Conservation (phyloP, 1,140 invertebrate genomes). For the Achatina immaculata region DNA sequence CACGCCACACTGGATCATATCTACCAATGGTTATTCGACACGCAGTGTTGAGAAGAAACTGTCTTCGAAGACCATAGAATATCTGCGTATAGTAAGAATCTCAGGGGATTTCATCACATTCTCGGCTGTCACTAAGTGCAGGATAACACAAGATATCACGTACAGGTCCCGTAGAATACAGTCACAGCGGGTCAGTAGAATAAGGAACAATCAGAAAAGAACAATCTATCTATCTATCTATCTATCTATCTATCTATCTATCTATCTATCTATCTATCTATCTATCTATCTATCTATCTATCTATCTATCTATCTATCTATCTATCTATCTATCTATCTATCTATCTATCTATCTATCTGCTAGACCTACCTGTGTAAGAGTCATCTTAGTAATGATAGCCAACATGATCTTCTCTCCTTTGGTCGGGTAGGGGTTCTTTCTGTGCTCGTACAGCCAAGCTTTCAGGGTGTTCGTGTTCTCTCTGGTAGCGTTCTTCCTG, state of each 20-base stretch:
- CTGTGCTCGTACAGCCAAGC: slow-evolving; percentile 98
- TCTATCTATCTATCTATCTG: background rate
- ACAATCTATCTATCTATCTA: background rate
- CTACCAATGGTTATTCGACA: no score
- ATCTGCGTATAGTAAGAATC: no score
- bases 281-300: background rate
- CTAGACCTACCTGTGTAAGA: slow-evolving; percentile 80
- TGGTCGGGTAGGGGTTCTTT: slow-evolving; percentile 99
- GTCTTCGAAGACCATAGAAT: no score
- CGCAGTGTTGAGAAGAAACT: no score
- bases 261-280: background rate
- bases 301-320: background rate
- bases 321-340: background rate
- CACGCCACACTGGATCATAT: no score
- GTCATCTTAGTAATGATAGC: slow-evolving; percentile 99
- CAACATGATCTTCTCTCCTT: slow-evolving; percentile 98
- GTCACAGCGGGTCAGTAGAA: no score
- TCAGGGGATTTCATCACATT: no score
- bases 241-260: background rate
- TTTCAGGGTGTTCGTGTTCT: slow-evolving; percentile 94
- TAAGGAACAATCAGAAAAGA: no score
- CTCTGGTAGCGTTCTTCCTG: slow-evolving; percentile 94
- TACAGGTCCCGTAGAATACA: no score
- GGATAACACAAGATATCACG: no score
- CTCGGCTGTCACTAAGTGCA: no score